phyloP scores from a whole-genome alignment of 2,797 vertebrate genomes.

The Hemibagrus guttatus region DNA sequence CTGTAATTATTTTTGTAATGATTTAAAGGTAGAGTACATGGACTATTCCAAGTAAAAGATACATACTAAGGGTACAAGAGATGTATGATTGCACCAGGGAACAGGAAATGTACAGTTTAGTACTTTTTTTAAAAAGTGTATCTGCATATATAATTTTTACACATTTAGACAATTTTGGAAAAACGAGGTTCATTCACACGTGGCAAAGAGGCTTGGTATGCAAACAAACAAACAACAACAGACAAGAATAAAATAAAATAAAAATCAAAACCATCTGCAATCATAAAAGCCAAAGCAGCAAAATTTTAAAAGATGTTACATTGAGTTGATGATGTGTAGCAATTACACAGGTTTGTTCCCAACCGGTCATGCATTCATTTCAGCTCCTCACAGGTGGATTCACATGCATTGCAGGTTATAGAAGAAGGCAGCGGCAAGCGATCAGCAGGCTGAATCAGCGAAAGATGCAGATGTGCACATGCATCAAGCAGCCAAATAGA shows the following conservation, averaged over 20 bases:
- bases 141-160: not conserved
- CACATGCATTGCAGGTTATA: conserved; percentile 32
- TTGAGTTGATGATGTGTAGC: conserved; percentile 7
- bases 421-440: not conserved
- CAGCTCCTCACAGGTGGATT: conserved; percentile 7
- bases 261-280: conserved; percentile 29
- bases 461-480: conserved; percentile 42
- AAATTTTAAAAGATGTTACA: conserved; percentile 19
- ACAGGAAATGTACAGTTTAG: not conserved
- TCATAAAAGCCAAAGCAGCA: conserved; percentile 10
- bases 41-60: not conserved
- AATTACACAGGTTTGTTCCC: conserved; percentile 11
- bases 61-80: not conserved
- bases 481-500: conserved; percentile 45
- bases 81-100: not conserved
- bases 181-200: conserved; percentile 12
- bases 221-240: not conserved
- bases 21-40: not conserved
- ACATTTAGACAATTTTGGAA: not conserved
- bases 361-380: conserved; percentile 27
- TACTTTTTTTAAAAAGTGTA: not conserved
- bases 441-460: conserved; percentile 24
- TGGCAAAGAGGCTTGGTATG: not conserved
- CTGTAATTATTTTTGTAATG: not conserved
- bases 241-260: not conserved